Base-by-base conservation (phyloP, 2,113 vertebrate species). In the Calyptomena viridis region DNA sequence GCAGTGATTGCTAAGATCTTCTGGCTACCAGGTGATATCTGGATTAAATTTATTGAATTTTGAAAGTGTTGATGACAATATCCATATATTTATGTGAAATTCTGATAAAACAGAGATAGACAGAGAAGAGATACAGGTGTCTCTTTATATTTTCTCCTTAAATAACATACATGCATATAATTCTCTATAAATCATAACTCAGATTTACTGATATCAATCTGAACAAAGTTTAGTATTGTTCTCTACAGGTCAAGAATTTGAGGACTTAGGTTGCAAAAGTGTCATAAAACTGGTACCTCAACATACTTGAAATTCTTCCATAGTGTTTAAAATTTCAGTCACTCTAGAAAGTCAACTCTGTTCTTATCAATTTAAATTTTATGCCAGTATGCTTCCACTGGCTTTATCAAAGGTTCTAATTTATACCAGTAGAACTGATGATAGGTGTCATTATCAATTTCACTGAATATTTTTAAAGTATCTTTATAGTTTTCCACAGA, bases 341-440 rank as follows among this genome's bases (percentile, higher is more conserved):
- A 16, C 5, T 23, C 31, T 30, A 9, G 22, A 20, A 71, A 22
- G 20, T 39, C 1, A 1, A 55, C 79, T 83, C 40, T 90, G 5
- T 23, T 94, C 14, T 82, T 8, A n/a, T 31, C 9, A 52, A 12
- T 82, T 72, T 55, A 52, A 14, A 68, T 77, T 90, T 73, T 77
- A 21, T 25, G 50, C 12, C 27, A 12, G 5, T 47, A 1, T 59
- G 27, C 2, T 27, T 74, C 23, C 13, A 9, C 4, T 3, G 2
- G 1, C 14, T 69, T 22, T 73, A 47, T 59, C 67, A 84, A 69
- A 81, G 12, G 4, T 44, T n/a, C 7, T 47, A 10, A 66, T 59
- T 86, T 59, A 66, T 59, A 42, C 12, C 17, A 37, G 6, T 28
- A 30, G 19, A 87, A 59, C 19, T 59, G 27, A 42, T 53, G 52